Evolutionary conservation across 2,888 invertebrate genomes (phyloP).

Genomic region (Cosmia pyralina): DNA sequence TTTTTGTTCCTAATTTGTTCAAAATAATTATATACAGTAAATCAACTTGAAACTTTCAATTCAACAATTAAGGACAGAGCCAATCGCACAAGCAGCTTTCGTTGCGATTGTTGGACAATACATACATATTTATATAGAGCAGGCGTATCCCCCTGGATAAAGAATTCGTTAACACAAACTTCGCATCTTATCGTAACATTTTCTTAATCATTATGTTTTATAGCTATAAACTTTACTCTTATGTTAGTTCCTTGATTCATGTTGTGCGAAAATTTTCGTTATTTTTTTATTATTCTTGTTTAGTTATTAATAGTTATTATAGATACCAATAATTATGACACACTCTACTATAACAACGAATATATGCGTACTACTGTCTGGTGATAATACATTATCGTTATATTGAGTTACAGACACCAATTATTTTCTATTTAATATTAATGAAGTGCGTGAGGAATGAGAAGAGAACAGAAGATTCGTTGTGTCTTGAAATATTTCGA

Average conservation of each 20-base stretch:
- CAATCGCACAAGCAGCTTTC: conserved; percentile 52
- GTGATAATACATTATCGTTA: conserved; percentile 75
- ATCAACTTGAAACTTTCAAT: conserved; percentile 70
- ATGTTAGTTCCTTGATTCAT: conserved; percentile 86
- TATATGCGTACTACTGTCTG: conserved; percentile 79
- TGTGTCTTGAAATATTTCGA: conserved; percentile 79
- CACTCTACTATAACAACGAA: conserved; percentile 85
- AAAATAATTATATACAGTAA: conserved; percentile 80
- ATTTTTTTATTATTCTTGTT: conserved; percentile 71
- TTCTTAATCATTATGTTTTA: conserved; percentile 76
- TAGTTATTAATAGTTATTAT: conserved; percentile 77
- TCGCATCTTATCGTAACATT: conserved; percentile 69
- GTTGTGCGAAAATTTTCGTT: conserved; percentile 89
- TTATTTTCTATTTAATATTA: conserved; percentile 80
- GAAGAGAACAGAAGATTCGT: conserved; percentile 80
- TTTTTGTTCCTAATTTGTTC: conserved; percentile 86
- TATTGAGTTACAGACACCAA: conserved; percentile 87
- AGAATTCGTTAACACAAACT: conserved; percentile 57
- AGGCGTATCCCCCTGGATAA: conserved; percentile 61
- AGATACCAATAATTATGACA: conserved; percentile 80
- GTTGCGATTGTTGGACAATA: conserved; percentile 67
- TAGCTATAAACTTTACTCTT: conserved; percentile 82
- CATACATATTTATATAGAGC: conserved; percentile 57
- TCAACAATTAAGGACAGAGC: conserved; percentile 63
- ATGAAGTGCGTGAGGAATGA: conserved; percentile 75